Conservation (phyloP, 2,888 invertebrate species). For the Cheilosia variabilis region DNA sequence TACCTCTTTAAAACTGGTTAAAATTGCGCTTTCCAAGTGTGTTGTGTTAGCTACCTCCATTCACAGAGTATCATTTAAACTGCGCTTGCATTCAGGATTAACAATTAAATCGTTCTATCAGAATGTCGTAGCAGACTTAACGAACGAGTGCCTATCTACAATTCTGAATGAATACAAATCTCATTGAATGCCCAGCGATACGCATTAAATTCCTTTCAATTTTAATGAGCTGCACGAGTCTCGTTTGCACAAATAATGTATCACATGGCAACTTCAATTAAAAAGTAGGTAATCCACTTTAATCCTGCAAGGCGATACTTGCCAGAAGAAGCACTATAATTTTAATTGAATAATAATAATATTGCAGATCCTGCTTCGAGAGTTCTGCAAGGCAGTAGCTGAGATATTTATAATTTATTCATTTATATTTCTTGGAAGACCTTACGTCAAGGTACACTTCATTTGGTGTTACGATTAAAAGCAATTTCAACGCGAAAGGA, state of each 20-base stretch:
- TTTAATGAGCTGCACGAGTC: background rate
- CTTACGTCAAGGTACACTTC: too few species aligned
- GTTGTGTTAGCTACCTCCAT: background rate
- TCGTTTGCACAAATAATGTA: background rate
- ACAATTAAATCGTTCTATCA: too few species aligned
- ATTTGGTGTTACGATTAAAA: too few species aligned
- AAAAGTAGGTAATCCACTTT: background rate
- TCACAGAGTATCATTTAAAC: too few species aligned
- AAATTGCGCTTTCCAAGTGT: background rate
- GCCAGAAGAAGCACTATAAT: background rate
- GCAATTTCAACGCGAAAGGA: too few species aligned
- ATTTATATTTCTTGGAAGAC: too few species aligned
- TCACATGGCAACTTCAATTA: background rate
- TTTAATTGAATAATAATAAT: background rate
- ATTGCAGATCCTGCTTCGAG: too few species aligned
- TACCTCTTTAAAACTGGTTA: background rate
- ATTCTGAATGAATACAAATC: background rate
- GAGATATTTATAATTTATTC: too few species aligned
- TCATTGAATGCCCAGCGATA: background rate
- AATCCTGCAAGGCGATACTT: background rate
- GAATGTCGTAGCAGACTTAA: background rate
- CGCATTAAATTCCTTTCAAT: background rate
- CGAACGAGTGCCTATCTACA: background rate
- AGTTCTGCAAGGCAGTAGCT: too few species aligned
- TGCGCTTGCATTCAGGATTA: too few species aligned